Evolutionary conservation across 1,140 invertebrate genomes (phyloP).

Genomic region (Halyomorpha halys): DNA sequence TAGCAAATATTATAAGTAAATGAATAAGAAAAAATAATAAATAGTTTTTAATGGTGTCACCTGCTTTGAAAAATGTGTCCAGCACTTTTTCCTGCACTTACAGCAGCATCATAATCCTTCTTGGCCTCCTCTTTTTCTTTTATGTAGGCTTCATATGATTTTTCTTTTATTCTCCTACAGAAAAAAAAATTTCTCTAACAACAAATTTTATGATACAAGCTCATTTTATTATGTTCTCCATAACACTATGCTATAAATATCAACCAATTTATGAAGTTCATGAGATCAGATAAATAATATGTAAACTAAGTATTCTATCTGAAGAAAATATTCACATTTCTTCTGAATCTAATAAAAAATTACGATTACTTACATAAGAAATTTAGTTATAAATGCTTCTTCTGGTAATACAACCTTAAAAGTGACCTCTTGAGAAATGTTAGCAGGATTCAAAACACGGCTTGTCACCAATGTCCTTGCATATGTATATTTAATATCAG

Average conservation of each 20-base stretch:
- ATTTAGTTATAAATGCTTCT: conserved; percentile 51
- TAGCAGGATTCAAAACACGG: conserved; percentile 44
- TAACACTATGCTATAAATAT: no score
- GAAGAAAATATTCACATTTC: no score
- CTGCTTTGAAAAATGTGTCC: conserved; percentile 37
- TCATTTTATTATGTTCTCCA: no score
- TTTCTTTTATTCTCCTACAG: conserved; percentile 41
- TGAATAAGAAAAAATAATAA: neutral
- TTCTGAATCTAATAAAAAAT: no score
- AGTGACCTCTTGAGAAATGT: conserved; percentile 45
- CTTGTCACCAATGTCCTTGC: conserved; percentile 48
- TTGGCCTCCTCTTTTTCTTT: conserved; percentile 53
- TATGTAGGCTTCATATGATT: conserved; percentile 43
- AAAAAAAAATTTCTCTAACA: no score
- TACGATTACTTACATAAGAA: conserved; percentile 43
- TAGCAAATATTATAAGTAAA: no score
- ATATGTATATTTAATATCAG: conserved; percentile 47
- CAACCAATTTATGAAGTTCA: no score
- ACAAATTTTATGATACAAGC: no score
- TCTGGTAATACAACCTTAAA: conserved; percentile 52
- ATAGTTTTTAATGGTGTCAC: neutral
- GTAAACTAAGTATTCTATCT: no score
- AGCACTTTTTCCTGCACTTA: conserved; percentile 46
- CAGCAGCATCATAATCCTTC: conserved; percentile 49
- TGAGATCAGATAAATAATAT: no score